Evolutionary conservation across 2,888 invertebrate species (phyloP), one percentile per base, ranked within the genome.

Genomic region (Drosophila demipolita): DNA sequence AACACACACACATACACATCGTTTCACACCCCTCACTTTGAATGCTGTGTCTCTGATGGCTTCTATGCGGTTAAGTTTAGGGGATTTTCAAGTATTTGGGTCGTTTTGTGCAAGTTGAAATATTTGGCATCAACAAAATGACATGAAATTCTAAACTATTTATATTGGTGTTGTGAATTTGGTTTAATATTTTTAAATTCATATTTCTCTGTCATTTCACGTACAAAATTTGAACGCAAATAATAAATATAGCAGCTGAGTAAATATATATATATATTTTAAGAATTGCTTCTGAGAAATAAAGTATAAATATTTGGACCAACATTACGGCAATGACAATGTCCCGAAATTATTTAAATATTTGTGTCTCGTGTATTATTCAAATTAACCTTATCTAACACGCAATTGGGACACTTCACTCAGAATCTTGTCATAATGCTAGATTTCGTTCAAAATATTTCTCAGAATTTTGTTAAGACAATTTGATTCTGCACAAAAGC

Each of bases 51-150:
- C 55, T 67, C 45, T 71, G 71, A 61, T 69, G 61, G 69, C 29
- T 61, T 68, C 65, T 32, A 68, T 70, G 53, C 42, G 35, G 68
- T 36, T 8, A 55, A 57, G 45, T 38, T 40, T 38, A 29, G 54
- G 38, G 58, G 52, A 58, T 55, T 82, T 64, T 54, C 66, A 68
- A 64, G 74, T 55, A 83, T 88, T 83, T 75, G 60, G 83, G 73
- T 75, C 75, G 78, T 60, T 73, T 71, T 63, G 57, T 50, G 75
- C 67, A 55, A 36, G 53, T 70, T 65, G 38, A 70, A 66, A 69
- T 65, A 52, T 64, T 58, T 63, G 17, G 3, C 15, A 48, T 38
- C 29, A 57, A 54, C 50, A 68, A 62, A 52, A 40, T 40, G n/a
- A 23, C 29, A 20, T 48, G 26, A 61, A 61, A 48, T 45, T 32